Conservation (phyloP, 2,888 invertebrate species). For the Ceriagrion tenellum region DNA sequence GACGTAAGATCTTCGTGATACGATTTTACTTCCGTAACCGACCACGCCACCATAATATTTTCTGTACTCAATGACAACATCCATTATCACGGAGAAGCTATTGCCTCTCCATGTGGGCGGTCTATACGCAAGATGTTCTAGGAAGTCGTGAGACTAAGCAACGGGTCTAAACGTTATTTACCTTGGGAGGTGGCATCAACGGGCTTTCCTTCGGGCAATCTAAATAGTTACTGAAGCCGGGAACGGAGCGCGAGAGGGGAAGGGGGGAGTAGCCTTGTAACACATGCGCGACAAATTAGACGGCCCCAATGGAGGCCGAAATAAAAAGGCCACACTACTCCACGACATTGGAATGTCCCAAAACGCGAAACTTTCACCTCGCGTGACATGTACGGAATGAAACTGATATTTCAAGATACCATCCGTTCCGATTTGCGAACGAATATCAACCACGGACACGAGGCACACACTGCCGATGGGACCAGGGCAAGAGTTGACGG, state of each 20-base stretch:
- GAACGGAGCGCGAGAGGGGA: neutral
- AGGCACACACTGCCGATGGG: too few relatives aligned
- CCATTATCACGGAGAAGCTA: too few relatives aligned
- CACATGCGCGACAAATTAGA: neutral
- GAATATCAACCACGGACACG: too few relatives aligned
- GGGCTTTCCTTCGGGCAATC: neutral
- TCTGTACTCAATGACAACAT: too few relatives aligned
- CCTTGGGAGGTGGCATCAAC: neutral
- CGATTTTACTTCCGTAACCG: too few relatives aligned
- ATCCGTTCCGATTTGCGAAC: too few relatives aligned
- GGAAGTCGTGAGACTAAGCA: neutral
- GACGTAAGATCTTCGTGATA: too few relatives aligned
- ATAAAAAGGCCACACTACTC: neutral
- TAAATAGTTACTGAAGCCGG: neutral
- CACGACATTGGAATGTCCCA: constrained; percentile 35
- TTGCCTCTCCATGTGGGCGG: too few relatives aligned
- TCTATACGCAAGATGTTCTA: too few relatives aligned
- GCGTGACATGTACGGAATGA: neutral
- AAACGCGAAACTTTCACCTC: constrained; percentile 26
- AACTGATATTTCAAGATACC: too few relatives aligned
- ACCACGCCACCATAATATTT: too few relatives aligned
- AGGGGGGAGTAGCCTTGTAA: constrained; percentile 7
- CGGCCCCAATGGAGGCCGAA: neutral
- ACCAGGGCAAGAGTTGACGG: neutral
- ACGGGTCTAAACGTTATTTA: neutral